Evolutionary conservation across 1,140 invertebrate genomes (phyloP).

Genomic region (Riptortus pedestris): DNA sequence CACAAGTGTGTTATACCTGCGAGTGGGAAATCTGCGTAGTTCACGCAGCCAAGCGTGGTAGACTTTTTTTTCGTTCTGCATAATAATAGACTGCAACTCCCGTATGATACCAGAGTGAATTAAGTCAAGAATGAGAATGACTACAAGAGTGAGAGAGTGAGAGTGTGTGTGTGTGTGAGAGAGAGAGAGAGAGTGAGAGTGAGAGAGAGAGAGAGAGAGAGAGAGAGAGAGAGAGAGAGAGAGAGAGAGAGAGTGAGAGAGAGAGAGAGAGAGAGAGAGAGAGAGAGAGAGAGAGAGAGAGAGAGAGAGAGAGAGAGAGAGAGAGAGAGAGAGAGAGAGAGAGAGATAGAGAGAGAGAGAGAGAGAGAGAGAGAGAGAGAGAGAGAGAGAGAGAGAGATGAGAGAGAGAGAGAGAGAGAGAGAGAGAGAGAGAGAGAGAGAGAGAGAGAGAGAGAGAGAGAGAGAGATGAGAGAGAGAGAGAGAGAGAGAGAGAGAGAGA

Average conservation of each 20-base stretch:
- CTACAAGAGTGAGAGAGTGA: neutral
- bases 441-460: constrained; percentile 15
- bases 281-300: constrained; percentile 15
- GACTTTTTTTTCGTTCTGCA: too few species aligned
- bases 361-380: neutral
- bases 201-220: constrained; percentile 14
- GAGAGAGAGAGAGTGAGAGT: neutral
- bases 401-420: too few species aligned
- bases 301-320: constrained; percentile 15
- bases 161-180: neutral
- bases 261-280: constrained; percentile 15
- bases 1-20: too few species aligned
- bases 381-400: constrained; percentile 9
- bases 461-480: too few species aligned
- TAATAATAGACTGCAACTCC: too few species aligned
- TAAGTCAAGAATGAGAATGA: too few species aligned
- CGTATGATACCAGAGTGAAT: too few species aligned
- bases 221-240: constrained; percentile 15
- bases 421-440: constrained; percentile 15
- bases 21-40: too few species aligned
- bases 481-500: constrained; percentile 13
- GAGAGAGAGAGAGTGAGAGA: constrained; percentile 9
- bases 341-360: too few species aligned
- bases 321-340: constrained; percentile 12
- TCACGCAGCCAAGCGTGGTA: too few species aligned